Base-by-base conservation (phyloP, 2,797 vertebrate genomes). In the Leuciscus waleckii region DNA sequence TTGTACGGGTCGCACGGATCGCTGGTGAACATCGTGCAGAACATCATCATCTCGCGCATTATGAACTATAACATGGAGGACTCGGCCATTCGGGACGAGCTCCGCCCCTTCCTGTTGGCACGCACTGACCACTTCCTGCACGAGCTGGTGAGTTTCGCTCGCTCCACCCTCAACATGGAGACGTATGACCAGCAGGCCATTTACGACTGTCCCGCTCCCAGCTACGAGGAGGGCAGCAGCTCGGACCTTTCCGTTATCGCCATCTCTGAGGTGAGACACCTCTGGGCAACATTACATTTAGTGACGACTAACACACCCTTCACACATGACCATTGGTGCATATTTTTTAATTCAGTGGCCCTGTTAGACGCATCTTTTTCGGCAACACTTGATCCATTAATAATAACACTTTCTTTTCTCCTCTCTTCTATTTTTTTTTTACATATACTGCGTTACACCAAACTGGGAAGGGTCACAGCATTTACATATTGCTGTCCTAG, bases 61-160 rank as follows among this genome's bases (percentile, higher is more conserved):
- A 97, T 96, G 16, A 94, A 95, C 7, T 96, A 95, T 11, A 95
- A 99, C 79, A 92, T 99, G 93, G 98, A 97, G 82, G 96, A 97
- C 54, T 93, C 93, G 46, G 95, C 96, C 26, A 97, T 99, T 91
- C 94, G 94, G n/a, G 96, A 96, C 0, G 96, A 98, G 70, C 94
- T 99, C 82, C 94, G 95, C 86, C 98, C 98, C 0, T 99, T 99
- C 91, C 92, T 99, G 73, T 94, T 97, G 83, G 96, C 95, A n/a
- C 95, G 97, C 56, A 98, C 97, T 1, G 97, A 98, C 19, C 98
- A 99, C 90, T 99, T 99, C 90, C 90, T 99, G 58, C 98, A 99
- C 0, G 98, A 99, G 87, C 98, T 99, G 86, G 95, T 97, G 87
- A 97, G 94, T 89, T 99, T 98, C 89, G 97, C 97, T 29, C 95